Conservation (phyloP, 1,140 invertebrate genomes). For the Dendroctonus valens region DNA sequence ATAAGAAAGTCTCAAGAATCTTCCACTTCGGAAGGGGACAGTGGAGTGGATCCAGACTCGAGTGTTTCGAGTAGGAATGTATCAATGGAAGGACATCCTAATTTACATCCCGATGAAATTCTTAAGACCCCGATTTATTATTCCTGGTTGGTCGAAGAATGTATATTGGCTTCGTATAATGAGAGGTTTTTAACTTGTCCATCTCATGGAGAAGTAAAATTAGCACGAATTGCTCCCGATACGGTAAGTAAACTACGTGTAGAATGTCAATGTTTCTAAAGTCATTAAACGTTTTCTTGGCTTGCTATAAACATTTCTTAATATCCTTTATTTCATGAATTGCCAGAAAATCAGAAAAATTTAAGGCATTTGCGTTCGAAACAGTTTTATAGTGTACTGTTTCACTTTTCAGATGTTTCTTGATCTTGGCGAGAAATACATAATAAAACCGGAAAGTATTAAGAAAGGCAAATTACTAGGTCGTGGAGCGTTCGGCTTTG, state of each 20-base stretch:
- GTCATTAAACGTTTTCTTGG: no score
- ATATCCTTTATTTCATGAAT: no score
- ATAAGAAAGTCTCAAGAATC: slow-evolving; percentile 68
- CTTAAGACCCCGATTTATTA: slow-evolving; percentile 51
- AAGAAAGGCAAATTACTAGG: slow-evolving; percentile 81
- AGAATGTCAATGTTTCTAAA: no score
- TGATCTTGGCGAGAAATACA: slow-evolving; percentile 77
- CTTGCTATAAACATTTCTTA: no score
- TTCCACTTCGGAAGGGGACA: slow-evolving; percentile 73
- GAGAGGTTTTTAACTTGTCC: slow-evolving; percentile 70
- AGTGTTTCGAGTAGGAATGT: slow-evolving; percentile 73
- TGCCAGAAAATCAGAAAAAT: no score
- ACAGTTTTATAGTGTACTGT: not conserved
- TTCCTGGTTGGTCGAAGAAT: slow-evolving; percentile 91
- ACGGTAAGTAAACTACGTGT: slow-evolving; percentile 55
- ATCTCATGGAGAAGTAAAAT: slow-evolving; percentile 67
- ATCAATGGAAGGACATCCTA: slow-evolving; percentile 74
- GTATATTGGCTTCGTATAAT: slow-evolving; percentile 83
- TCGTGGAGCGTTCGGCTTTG: slow-evolving; percentile 95
- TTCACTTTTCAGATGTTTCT: slow-evolving; percentile 68
- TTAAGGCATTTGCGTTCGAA: not conserved
- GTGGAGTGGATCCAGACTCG: slow-evolving; percentile 74
- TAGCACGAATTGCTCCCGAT: slow-evolving; percentile 81
- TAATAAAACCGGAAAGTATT: slow-evolving; percentile 79
- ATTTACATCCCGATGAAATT: slow-evolving; percentile 39